These are phyloP conservation scores for Laspeyria flexula DNA, from an alignment of 2,888 invertebrate species.

Conservation along the genomic window DNA sequence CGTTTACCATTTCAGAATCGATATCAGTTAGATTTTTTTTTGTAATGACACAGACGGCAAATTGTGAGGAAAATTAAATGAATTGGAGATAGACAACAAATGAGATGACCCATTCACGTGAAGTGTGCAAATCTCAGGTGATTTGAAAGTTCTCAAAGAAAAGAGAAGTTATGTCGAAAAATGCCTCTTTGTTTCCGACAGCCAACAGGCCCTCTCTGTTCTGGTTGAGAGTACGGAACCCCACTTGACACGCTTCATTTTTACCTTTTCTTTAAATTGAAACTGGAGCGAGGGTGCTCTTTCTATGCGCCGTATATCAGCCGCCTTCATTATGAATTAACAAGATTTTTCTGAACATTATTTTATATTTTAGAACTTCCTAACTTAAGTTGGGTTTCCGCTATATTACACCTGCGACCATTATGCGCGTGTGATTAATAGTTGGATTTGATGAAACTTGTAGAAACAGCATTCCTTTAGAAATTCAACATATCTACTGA, in stretches of 20 bases:
- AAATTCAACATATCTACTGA: constrained; percentile 15
- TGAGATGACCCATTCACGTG: constrained; percentile 52
- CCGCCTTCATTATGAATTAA: constrained; percentile 63
- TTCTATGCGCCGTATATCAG: constrained; percentile 64
- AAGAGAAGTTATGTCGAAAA: constrained; percentile 63
- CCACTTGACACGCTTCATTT: constrained; percentile 83
- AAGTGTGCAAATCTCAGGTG: constrained; percentile 70
- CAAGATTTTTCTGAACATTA: constrained; percentile 53
- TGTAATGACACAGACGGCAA: constrained; percentile 2
- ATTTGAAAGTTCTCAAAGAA: constrained; percentile 65
- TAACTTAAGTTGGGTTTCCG: constrained; percentile 5
- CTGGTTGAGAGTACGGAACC: constrained; percentile 71
- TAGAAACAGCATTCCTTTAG: constrained; percentile 14
- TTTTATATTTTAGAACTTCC: constrained; percentile 35
- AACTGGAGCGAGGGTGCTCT: constrained; percentile 68
- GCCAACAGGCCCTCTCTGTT: constrained; percentile 71
- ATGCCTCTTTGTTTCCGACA: constrained; percentile 78
- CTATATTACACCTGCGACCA: constrained; percentile 3
- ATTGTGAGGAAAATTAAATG: constrained; percentile 1
- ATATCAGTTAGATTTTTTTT: constrained; percentile 20
- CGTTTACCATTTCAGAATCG: constrained; percentile 22
- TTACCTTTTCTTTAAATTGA: constrained; percentile 79
- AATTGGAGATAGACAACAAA: constrained; percentile 51
- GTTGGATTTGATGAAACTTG: constrained; percentile 11
- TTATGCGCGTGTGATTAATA: constrained; percentile 5